Percentiles rank a stretch among this genome's conserved stretches.
phyloP scores from a whole-genome alignment of 1,140 invertebrate genomes.

The Ostrea edulis region DNA sequence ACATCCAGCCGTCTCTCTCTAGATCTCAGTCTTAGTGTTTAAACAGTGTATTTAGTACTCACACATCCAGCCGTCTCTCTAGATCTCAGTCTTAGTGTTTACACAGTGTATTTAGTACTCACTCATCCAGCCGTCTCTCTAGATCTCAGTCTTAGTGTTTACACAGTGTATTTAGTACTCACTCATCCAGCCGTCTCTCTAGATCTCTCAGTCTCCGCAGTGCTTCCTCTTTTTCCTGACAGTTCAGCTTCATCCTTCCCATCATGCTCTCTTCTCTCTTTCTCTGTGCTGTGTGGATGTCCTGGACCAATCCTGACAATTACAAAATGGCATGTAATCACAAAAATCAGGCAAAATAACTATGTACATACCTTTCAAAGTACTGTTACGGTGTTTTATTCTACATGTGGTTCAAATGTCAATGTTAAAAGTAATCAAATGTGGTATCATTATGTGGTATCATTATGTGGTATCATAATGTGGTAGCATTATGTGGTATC shows the following conservation, averaged over 20 bases:
- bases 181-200: slow-evolving; percentile 49
- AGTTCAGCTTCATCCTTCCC: slow-evolving; percentile 59
- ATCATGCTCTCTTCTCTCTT: slow-evolving; percentile 61
- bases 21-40: too few species aligned
- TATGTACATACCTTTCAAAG: too few species aligned
- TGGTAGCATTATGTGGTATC: too few species aligned
- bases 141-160: slow-evolving; percentile 1
- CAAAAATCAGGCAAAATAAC: not conserved
- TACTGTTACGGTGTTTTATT: too few species aligned
- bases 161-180: not conserved
- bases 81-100: not conserved
- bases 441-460: too few species aligned
- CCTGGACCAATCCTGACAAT: slow-evolving; percentile 60
- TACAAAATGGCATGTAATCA: not conserved
- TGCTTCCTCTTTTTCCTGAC: slow-evolving; percentile 62
- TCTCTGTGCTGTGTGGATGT: slow-evolving; percentile 61
- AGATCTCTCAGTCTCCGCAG: slow-evolving; percentile 48
- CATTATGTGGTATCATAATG: too few species aligned
- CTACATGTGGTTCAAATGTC: too few species aligned
- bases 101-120: not conserved
- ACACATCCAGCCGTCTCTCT: not conserved
- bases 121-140: slow-evolving; percentile 47
- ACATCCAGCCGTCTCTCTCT: too few species aligned
- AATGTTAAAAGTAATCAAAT: too few species aligned
- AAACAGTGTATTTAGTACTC: not conserved